These are phyloP conservation scores for Ornithoptera alexandrae DNA, from an alignment of 2,888 invertebrate genomes.

Conservation along the genomic window DNA sequence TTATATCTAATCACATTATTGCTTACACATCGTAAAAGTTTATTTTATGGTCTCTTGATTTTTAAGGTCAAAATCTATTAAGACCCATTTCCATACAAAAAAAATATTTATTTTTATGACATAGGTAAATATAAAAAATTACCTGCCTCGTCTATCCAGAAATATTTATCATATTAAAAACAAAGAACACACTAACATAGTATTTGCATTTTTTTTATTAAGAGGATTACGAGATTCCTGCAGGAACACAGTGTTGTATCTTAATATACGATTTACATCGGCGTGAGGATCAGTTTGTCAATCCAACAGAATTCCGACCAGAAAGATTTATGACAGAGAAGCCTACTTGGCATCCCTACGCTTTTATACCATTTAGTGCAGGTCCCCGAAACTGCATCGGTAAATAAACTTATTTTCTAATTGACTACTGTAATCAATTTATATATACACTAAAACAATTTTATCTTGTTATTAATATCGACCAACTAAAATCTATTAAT, in stretches of 20 bases:
- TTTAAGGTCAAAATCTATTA: not conserved
- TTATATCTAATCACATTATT: not conserved
- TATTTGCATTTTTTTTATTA: not conserved
- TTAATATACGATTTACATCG: constrained; percentile 54
- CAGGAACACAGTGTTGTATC: constrained; percentile 30
- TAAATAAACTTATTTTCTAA: constrained; percentile 39
- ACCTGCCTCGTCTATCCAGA: no score
- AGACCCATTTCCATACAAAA: not conserved
- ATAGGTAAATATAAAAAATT: not conserved
- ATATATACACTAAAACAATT: no score
- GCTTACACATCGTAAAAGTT: no score
- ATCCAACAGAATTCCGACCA: constrained; percentile 68
- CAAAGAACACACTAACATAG: not conserved
- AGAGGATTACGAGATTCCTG: constrained; percentile 32
- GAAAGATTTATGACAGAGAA: constrained; percentile 71
- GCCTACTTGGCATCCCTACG: constrained; percentile 57
- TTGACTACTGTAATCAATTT: not conserved
- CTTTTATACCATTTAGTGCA: constrained; percentile 79
- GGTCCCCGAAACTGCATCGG: constrained; percentile 84
- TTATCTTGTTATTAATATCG: no score
- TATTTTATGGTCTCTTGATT: not conserved
- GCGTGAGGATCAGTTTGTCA: constrained; percentile 64
- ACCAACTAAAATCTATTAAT: no score
- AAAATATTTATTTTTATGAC: not conserved
- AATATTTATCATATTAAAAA: not conserved